These are phyloP conservation scores for Dione juno DNA, from an alignment of 2,888 invertebrate genomes.

Conservation along the genomic window DNA sequence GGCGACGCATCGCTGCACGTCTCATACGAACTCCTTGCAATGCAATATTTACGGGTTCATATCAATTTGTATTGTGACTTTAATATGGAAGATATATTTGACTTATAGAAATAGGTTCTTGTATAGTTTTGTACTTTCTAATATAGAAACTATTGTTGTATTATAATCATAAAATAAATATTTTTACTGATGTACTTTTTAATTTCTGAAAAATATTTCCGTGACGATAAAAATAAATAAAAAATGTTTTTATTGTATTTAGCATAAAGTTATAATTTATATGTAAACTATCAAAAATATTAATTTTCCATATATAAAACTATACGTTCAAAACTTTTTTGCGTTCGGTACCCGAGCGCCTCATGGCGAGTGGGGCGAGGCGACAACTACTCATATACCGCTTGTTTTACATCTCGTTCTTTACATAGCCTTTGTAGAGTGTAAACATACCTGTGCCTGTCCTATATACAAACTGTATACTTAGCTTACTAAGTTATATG, in stretches of 20 bases:
- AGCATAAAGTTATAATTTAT: not conserved
- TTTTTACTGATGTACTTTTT: no score
- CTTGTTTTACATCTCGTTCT: constrained; percentile 19
- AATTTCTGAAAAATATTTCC: no score
- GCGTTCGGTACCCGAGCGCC: constrained; percentile 16
- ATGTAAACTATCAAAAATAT: not conserved
- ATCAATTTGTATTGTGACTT: not conserved
- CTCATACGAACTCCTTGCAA: not conserved
- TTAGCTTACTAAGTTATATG: not conserved
- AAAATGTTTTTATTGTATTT: no score
- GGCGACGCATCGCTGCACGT: not conserved
- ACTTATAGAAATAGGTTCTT: no score
- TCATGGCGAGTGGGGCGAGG: constrained; percentile 16
- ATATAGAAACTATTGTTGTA: no score
- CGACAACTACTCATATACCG: constrained; percentile 23
- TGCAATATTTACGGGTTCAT: not conserved
- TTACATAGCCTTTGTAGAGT: constrained; percentile 3
- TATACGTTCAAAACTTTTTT: no score
- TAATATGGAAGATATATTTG: not conserved
- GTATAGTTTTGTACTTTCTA: no score
- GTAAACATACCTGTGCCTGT: constrained; percentile 2
- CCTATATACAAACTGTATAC: not conserved
- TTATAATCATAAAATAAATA: no score
- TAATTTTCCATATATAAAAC: not conserved
- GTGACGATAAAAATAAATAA: no score